Conservation (phyloP, 2,797 vertebrate species). For the Gobionotothen gibberifrons region DNA sequence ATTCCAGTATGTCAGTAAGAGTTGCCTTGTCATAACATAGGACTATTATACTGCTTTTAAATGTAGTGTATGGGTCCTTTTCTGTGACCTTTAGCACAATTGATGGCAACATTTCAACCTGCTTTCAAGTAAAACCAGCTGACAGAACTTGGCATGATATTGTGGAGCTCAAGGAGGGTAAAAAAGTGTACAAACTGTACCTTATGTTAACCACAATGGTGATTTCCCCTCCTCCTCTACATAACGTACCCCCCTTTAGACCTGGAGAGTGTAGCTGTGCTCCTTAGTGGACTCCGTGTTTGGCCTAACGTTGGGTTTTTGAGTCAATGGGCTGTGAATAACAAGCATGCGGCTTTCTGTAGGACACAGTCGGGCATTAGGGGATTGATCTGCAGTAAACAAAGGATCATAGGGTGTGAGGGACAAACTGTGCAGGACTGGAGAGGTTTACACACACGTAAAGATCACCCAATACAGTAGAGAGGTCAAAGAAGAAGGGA, state of each 20-base stretch:
- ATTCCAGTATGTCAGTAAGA: background rate
- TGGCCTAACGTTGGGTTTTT: conserved; percentile 38
- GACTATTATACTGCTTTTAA: background rate
- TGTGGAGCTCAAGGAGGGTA: background rate
- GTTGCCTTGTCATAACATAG: background rate
- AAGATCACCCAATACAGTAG: conserved; percentile 24
- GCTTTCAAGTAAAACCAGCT: conserved; percentile 4
- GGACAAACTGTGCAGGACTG: conserved; percentile 37
- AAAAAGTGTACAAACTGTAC: conserved; percentile 1
- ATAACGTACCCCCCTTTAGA: conserved; percentile 19
- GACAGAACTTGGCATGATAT: conserved; percentile 1
- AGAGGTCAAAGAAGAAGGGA: conserved; percentile 30
- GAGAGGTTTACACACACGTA: conserved; percentile 23
- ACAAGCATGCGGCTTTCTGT: conserved; percentile 50
- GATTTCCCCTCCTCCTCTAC: conserved; percentile 31
- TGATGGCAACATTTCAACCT: background rate
- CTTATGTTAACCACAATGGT: conserved; percentile 27
- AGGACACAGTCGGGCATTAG: conserved; percentile 52
- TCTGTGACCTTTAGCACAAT: conserved; percentile 12
- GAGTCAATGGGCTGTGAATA: conserved; percentile 71
- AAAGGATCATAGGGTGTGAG: conserved; percentile 58
- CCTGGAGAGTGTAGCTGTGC: conserved; percentile 19
- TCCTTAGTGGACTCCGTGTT: conserved; percentile 38
- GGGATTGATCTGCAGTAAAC: conserved; percentile 64
- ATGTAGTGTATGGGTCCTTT: background rate